Conservation (phyloP, 2,113 vertebrate species). For the Cercocebus atys region DNA sequence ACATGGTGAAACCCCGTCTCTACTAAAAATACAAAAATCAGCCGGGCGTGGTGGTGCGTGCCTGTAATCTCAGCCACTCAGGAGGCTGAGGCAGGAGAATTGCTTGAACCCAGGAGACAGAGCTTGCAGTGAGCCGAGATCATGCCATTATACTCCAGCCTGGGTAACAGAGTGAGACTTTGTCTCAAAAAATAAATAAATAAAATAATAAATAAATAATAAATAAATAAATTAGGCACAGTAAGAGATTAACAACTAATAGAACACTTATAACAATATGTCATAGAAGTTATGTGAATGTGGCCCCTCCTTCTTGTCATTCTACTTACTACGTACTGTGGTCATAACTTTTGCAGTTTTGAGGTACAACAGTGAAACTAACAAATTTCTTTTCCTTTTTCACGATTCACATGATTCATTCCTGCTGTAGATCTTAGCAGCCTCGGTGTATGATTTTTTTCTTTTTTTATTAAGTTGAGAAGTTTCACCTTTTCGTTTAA, state of each 20-base stretch:
- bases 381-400: background rate
- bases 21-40: no score
- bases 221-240: background rate
- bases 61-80: no score
- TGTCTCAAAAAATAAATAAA: no score
- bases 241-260: background rate
- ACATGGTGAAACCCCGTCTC: no score
- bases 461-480: background rate
- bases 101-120: no score
- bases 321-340: background rate
- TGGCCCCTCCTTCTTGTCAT: background rate
- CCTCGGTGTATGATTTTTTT: background rate
- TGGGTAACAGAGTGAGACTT: no score
- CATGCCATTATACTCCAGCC: no score
- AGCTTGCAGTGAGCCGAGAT: no score
- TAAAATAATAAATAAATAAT: no score
- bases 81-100: no score
- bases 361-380: background rate
- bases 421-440: background rate
- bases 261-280: background rate
- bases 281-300: background rate
- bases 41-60: no score
- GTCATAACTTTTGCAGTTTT: background rate
- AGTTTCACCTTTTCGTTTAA: background rate
- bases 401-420: background rate